Base-by-base conservation (phyloP, 2,113 vertebrate species). In the Channa argus region DNA sequence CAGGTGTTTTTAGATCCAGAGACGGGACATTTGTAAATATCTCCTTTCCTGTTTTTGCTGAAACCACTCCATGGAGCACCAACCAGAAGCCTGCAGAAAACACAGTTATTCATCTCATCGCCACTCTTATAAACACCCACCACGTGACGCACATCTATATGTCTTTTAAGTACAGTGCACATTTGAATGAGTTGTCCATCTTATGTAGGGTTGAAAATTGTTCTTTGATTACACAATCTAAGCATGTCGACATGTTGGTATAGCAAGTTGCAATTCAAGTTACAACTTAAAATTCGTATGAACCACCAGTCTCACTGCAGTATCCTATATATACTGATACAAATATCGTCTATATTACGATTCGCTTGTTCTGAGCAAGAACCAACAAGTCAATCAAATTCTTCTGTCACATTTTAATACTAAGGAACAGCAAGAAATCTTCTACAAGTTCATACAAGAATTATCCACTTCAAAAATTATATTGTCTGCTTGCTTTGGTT, bases 41-140 rank as follows among this genome's bases (percentile, higher is more conserved):
- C 96, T 53, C 97, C 97, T 86, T 93, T 97, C 86, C 94, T 95
- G 86, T 97, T 96, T 41, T 50, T n/a, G 0, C 86, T 92, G 90
- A 92, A 96, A 3, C 95, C 95, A 63, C 95, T 97, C 97, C 96
- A 97, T 0, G 97, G 97, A 61, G 97, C 96, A 3, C 96, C 94
- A 67, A 98, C 95, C 84, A 98, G 80, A 62, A 98, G 83, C 97
- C 97, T 98, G 10, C 12, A 82, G 45, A 92, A 77, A 54, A 65
- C 63, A 45, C 60, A 12, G 54, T 71, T 6, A 44, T 53, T 44
- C 2, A 79, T 62, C 37, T 36, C 24, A 10, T 59, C 8, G 7
- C 3, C 6, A 6, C 49, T 36, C 9, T 0, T 8, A 39, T 15
- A 82, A 80, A 79, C 64, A 71, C 2, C 10, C 5, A 46, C 0